phyloP scores from a whole-genome alignment of 2,797 vertebrate species.

The Urosaurus nigricauda region DNA sequence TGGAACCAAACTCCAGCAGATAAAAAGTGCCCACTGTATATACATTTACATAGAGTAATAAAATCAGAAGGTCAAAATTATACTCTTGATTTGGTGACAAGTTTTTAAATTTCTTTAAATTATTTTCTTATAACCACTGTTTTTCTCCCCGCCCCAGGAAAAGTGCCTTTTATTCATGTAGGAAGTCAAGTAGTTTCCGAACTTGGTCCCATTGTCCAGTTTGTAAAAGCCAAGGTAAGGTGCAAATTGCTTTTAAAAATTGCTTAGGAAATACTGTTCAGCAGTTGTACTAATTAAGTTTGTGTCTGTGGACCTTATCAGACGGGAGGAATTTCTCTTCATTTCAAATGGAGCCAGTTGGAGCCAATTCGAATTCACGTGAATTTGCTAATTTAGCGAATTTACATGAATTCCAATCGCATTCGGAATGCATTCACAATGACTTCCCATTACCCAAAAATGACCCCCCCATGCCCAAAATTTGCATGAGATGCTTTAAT shows the following conservation, averaged over 20 bases:
- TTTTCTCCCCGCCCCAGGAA: slow-evolving; percentile 78
- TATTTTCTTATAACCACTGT: neutral
- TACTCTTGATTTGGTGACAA: neutral
- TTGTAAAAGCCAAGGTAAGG: slow-evolving; percentile 91
- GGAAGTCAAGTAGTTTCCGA: slow-evolving; percentile 95
- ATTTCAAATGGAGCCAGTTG: too few species aligned
- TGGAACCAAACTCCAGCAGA: too few species aligned
- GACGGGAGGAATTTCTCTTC: too few species aligned
- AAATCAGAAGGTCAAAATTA: neutral
- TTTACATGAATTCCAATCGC: too few species aligned
- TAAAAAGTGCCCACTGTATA: neutral
- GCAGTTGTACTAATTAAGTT: slow-evolving; percentile 57
- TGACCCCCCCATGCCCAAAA: too few species aligned
- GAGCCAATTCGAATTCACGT: too few species aligned
- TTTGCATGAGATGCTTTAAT: too few species aligned
- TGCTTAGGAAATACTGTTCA: slow-evolving; percentile 56
- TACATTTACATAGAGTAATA: neutral
- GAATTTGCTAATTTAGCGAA: too few species aligned
- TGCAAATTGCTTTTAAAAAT: slow-evolving; percentile 62
- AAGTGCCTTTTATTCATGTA: slow-evolving; percentile 94
- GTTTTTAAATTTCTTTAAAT: neutral
- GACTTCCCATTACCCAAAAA: too few species aligned
- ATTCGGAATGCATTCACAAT: too few species aligned
- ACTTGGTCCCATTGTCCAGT: slow-evolving; percentile 91
- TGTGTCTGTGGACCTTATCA: too few species aligned